Percentiles rank a stretch among this genome's conserved stretches.
These are phyloP conservation scores for Osmerus mordax DNA, from an alignment of 2,113 vertebrate genomes.

Conservation along the genomic window DNA sequence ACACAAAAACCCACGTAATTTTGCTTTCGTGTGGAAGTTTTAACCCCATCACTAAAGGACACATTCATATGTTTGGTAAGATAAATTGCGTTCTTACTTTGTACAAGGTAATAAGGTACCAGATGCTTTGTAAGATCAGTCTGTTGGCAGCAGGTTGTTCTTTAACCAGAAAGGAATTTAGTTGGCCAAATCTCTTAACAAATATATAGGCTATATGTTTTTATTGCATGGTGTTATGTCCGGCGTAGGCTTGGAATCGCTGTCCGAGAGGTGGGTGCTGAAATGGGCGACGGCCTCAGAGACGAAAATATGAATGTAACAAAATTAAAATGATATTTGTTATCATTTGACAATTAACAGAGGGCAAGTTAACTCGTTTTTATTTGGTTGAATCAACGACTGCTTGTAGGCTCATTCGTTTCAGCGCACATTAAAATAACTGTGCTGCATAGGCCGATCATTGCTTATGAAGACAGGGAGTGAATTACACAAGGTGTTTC, in stretches of 20 bases:
- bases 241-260: slow-evolving; percentile 19
- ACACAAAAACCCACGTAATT: slow-evolving; percentile 90
- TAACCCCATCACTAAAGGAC: slow-evolving; percentile 95
- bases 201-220: not conserved
- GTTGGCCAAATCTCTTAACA: not conserved
- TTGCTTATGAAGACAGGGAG: not conserved
- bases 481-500: not conserved
- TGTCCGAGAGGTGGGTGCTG: slow-evolving; percentile 46
- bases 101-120: not conserved
- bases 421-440: no score
- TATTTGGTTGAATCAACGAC: no score
- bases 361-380: no score
- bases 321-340: not conserved
- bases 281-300: slow-evolving; percentile 45
- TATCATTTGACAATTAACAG: no score
- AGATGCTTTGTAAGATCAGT: slow-evolving; percentile 5
- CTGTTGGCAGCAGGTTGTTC: not conserved
- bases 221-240: not conserved
- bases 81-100: slow-evolving; percentile 14
- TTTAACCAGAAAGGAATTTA: not conserved
- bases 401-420: no score
- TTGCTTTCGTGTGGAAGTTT: slow-evolving; percentile 95
- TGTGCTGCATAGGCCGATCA: not conserved
- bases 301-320: not conserved
- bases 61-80: slow-evolving; percentile 98